Percentiles rank a stretch among this genome's conserved stretches.
These are phyloP conservation scores for Melieria crassipennis DNA, from an alignment of 2,888 invertebrate species.

Conservation along the genomic window DNA sequence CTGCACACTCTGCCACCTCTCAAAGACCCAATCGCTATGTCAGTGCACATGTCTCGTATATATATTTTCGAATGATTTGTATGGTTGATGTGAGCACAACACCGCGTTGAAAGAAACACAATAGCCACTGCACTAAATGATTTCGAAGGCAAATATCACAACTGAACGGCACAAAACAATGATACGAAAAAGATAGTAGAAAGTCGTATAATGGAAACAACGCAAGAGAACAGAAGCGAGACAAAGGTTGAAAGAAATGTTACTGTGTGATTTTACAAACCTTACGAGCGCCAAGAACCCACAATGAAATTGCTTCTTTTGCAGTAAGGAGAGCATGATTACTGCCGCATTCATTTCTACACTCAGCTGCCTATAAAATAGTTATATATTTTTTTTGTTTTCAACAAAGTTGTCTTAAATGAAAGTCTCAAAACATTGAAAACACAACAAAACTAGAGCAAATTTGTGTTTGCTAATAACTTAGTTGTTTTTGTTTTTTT, in stretches of 20 bases:
- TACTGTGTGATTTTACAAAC: slow-evolving; percentile 66
- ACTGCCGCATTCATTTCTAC: slow-evolving; percentile 69
- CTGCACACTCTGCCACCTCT: too few species aligned
- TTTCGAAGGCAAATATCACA: neutral
- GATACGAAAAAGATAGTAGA: too few species aligned
- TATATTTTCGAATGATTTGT: too few species aligned
- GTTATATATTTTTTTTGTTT: slow-evolving; percentile 38
- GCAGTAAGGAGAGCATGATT: slow-evolving; percentile 88
- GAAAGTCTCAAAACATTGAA: too few species aligned
- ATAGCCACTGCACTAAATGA: slow-evolving; percentile 11
- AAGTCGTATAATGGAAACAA: neutral
- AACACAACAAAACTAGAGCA: too few species aligned
- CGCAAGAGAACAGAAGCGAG: slow-evolving; percentile 5
- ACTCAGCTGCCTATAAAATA: slow-evolving; percentile 66
- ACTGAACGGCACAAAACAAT: slow-evolving; percentile 13
- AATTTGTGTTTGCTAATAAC: too few species aligned
- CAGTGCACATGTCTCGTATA: too few species aligned
- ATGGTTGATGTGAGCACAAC: slow-evolving; percentile 34
- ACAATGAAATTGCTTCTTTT: slow-evolving; percentile 93
- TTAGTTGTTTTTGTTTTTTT: too few species aligned
- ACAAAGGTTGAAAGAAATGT: neutral
- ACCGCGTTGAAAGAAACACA: slow-evolving; percentile 35
- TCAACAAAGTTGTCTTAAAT: neutral
- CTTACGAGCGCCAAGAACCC: slow-evolving; percentile 94
- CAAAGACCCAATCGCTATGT: too few species aligned